phyloP scores from a whole-genome alignment of 2,797 vertebrate genomes.

The Falco naumanni region DNA sequence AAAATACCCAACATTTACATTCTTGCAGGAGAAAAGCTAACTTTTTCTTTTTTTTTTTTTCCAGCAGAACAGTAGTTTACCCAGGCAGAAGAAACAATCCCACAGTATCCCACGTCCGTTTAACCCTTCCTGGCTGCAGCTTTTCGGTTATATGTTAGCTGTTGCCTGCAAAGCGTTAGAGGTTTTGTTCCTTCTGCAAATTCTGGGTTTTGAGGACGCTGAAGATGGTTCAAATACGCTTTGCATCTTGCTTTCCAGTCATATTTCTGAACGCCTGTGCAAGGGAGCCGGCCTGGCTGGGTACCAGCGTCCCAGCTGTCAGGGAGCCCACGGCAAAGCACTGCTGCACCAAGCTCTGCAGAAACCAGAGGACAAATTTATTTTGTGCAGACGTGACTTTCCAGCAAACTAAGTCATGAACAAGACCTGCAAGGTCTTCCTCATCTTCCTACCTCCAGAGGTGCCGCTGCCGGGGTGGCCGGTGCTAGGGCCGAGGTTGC shows the following conservation, averaged over 20 bases:
- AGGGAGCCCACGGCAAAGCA: background rate
- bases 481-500: rapidly evolving
- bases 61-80: background rate
- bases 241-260: background rate
- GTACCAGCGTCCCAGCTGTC: background rate
- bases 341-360: rapidly evolving
- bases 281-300: background rate
- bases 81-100: background rate
- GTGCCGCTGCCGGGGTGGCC: background rate
- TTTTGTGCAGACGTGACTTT: background rate
- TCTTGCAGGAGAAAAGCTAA: conserved; percentile 23
- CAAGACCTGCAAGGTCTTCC: background rate
- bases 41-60: background rate
- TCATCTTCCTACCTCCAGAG: rapidly evolving
- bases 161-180: background rate
- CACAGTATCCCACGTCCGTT: background rate
- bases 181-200: background rate
- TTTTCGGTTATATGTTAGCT: background rate
- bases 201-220: background rate
- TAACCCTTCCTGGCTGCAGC: conserved; percentile 26
- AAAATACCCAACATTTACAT: conserved; percentile 27
- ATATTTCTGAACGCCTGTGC: background rate
- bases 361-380: background rate
- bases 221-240: background rate
- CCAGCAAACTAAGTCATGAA: background rate